Percentiles rank a stretch among this genome's conserved stretches.
These are phyloP conservation scores for Rhinophrynus dorsalis DNA, from an alignment of 2,797 vertebrate species.

Conservation along the genomic window DNA sequence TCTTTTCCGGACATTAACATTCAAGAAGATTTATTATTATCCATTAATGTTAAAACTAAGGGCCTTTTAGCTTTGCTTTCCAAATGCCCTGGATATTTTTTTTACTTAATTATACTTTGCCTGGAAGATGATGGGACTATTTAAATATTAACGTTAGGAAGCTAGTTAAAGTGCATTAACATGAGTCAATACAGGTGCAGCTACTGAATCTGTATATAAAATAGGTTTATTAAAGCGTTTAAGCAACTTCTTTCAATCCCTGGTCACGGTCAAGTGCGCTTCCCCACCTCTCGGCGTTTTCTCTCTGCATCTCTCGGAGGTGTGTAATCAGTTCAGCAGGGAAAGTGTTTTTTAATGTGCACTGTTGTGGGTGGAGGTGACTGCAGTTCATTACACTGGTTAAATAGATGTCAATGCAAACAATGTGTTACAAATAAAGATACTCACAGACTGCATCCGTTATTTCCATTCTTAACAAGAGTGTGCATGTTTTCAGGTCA, in stretches of 20 bases:
- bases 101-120: slow-evolving; percentile 28
- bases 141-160: slow-evolving; percentile 25
- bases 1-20: neutral
- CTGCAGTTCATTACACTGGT: slow-evolving; percentile 33
- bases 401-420: slow-evolving; percentile 38
- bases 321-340: slow-evolving; percentile 5
- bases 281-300: neutral
- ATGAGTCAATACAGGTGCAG: slow-evolving; percentile 5
- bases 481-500: neutral
- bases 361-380: neutral
- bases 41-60: slow-evolving; percentile 8
- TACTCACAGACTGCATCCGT: neutral
- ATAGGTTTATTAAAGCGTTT: neutral
- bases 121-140: neutral
- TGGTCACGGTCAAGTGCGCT: neutral
- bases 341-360: slow-evolving; percentile 1
- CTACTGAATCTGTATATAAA: neutral
- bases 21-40: slow-evolving; percentile 3
- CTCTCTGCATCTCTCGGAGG: neutral
- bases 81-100: neutral
- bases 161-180: slow-evolving; percentile 12
- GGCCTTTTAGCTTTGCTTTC: slow-evolving; percentile 7
- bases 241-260: neutral
- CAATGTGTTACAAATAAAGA: slow-evolving; percentile 15
- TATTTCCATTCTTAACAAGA: neutral